Conservation (phyloP, 2,797 vertebrate genomes). For the Miichthys miiuy region DNA sequence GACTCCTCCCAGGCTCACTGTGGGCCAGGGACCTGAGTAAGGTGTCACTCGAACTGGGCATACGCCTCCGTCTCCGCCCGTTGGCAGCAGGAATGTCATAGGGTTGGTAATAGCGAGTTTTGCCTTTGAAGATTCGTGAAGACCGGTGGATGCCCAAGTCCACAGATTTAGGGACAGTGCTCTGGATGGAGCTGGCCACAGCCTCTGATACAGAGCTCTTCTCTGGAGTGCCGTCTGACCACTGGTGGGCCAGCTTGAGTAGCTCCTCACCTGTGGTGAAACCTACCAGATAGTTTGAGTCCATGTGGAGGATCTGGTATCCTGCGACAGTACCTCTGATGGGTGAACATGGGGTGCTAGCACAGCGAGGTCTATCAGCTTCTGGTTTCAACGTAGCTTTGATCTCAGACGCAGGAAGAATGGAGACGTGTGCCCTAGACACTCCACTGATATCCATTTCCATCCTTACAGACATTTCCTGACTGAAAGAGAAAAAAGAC, state of each 20-base stretch:
- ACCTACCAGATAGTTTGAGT: slow-evolving; percentile 96
- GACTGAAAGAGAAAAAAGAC: slow-evolving; percentile 40
- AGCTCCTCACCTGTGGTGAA: slow-evolving; percentile 97
- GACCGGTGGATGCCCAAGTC: slow-evolving; percentile 89
- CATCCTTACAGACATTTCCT: slow-evolving; percentile 88
- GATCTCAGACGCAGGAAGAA: slow-evolving; percentile 88
- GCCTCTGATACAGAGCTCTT: slow-evolving; percentile 85
- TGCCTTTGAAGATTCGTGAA: slow-evolving; percentile 90
- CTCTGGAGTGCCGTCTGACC: slow-evolving; percentile 83
- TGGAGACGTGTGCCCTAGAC: slow-evolving; percentile 86
- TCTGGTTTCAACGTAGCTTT: slow-evolving; percentile 86
- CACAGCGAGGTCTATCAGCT: slow-evolving; percentile 92
- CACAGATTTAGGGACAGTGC: slow-evolving; percentile 82
- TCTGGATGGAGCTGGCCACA: slow-evolving; percentile 68
- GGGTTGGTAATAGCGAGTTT: slow-evolving; percentile 94
- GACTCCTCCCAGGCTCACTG: slow-evolving; percentile 85
- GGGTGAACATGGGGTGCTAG: slow-evolving; percentile 96
- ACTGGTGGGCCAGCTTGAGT: slow-evolving; percentile 93
- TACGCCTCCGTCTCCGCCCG: slow-evolving; percentile 90
- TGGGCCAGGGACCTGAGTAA: slow-evolving; percentile 87
- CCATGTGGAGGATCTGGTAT: slow-evolving; percentile 98
- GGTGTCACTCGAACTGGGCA: slow-evolving; percentile 96
- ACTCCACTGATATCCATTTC: slow-evolving; percentile 93
- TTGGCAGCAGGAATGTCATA: slow-evolving; percentile 94
- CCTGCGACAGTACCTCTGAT: slow-evolving; percentile 91